phyloP scores from a whole-genome alignment of 2,888 invertebrate genomes.

The Zele albiditarsus region DNA sequence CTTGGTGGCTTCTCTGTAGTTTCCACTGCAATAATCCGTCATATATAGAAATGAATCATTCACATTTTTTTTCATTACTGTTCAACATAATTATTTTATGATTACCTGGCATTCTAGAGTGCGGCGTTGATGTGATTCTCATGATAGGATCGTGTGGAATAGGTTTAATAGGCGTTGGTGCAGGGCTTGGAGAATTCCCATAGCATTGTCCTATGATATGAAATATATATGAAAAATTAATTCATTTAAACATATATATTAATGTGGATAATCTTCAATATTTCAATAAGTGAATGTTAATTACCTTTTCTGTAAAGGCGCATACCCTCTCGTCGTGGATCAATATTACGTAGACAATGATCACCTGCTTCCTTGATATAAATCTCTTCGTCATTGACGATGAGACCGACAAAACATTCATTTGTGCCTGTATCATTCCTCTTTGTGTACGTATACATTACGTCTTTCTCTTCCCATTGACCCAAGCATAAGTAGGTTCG shows the following conservation, averaged over 20 bases:
- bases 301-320: slow-evolving; percentile 75
- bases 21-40: slow-evolving; percentile 38
- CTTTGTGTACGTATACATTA: slow-evolving; percentile 80
- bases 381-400: slow-evolving; percentile 76
- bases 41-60: too few species aligned
- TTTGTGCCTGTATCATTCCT: slow-evolving; percentile 77
- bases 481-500: slow-evolving; percentile 80
- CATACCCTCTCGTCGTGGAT: slow-evolving; percentile 78
- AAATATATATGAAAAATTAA: slow-evolving; percentile 2
- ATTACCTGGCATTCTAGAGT: slow-evolving; percentile 59
- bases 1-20: slow-evolving; percentile 49
- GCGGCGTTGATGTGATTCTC: slow-evolving; percentile 62
- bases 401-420: slow-evolving; percentile 80
- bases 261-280: neutral
- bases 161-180: slow-evolving; percentile 66
- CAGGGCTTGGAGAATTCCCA: slow-evolving; percentile 71
- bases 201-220: slow-evolving; percentile 66
- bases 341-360: slow-evolving; percentile 77
- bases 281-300: slow-evolving; percentile 38
- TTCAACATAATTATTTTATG: neutral
- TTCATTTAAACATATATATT: neutral
- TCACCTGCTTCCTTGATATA: slow-evolving; percentile 81
- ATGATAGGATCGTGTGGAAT: slow-evolving; percentile 64
- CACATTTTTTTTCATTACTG: too few species aligned
- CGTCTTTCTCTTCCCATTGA: slow-evolving; percentile 79